Conservation (phyloP, 2,888 invertebrate species). For the Tachina fera region DNA sequence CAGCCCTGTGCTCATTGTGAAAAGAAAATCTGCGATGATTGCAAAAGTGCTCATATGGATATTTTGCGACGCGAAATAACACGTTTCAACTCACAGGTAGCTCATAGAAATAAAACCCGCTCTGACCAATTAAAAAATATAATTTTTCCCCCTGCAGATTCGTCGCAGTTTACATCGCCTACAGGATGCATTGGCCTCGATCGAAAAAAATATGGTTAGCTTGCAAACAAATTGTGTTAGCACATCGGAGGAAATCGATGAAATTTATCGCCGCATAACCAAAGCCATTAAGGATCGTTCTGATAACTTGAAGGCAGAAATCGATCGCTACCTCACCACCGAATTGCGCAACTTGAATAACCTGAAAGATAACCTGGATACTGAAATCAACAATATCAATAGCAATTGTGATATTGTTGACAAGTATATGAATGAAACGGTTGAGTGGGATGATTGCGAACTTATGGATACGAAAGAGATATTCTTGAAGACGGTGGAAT, state of each 20-base stretch:
- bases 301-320: slow-evolving; percentile 92
- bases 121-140: too few relatives aligned
- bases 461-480: slow-evolving; percentile 98
- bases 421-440: slow-evolving; percentile 94
- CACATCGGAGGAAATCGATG: slow-evolving; percentile 96
- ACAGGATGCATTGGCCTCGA: slow-evolving; percentile 91
- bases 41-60: slow-evolving; percentile 98
- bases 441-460: slow-evolving; percentile 96
- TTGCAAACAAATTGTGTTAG: slow-evolving; percentile 95
- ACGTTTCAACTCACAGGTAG: slow-evolving; percentile 92
- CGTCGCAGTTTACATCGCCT: slow-evolving; percentile 94
- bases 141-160: slow-evolving; percentile 83
- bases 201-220: slow-evolving; percentile 94
- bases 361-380: slow-evolving; percentile 95
- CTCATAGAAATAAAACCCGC: background rate
- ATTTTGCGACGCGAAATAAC: slow-evolving; percentile 95
- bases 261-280: slow-evolving; percentile 92
- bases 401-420: slow-evolving; percentile 98
- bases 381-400: slow-evolving; percentile 96
- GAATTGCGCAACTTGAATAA: slow-evolving; percentile 93
- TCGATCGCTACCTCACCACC: slow-evolving; percentile 94
- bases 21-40: slow-evolving; percentile 97
- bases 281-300: slow-evolving; percentile 96
- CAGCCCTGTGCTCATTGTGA: slow-evolving; percentile 97
- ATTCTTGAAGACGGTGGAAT: slow-evolving; percentile 97